Base-by-base conservation (phyloP, 2,888 invertebrate species). In the Folsomia manolachei region DNA sequence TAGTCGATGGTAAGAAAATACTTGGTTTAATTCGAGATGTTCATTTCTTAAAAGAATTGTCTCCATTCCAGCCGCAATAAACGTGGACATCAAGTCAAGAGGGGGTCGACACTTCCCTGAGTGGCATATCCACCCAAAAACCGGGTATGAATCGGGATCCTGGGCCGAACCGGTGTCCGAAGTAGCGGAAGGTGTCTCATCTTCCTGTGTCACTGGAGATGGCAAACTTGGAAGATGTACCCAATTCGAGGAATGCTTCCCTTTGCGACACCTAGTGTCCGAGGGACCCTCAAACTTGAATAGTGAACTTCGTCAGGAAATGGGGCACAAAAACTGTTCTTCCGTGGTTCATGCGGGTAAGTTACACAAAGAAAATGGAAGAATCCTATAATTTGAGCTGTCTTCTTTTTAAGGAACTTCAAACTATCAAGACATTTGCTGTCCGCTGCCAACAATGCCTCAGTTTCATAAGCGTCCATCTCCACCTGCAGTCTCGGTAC, bases 341-440 rank as follows among this genome's bases (percentile, higher is more conserved):
- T 39, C 74, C 1, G 66, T 74, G 11, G 69, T 74, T 24, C 68
- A 71, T 66, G 27, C 74, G 51, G 74, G 74, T 74, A 68, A 53
- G 11, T 39, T n/a, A n/a, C n/a, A n/a, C n/a, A n/a, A n/a, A n/a
- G n/a, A n/a, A n/a, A n/a, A n/a, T n/a, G n/a, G n/a, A n/a, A n/a
- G n/a, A n/a, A n/a, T n/a, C n/a, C n/a, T n/a, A n/a, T n/a, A n/a
- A n/a, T n/a, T n/a, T n/a, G n/a, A n/a, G n/a, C n/a, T 39, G 14
- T 39, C 14, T 39, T 39, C 7, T 39, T 62, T 21, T 64, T 9
- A 14, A 74, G 74, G 74, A 27, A 9, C 26, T 9, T 74, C 74
- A 21, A 69, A 65, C 14, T 66, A 62, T 62, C 60, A 61, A 2
- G 65, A 71, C 21, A 62, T 74, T 18, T 74, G 74, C 66, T 74